A percentile compares a stretch with the other conserved stretches of the same genome.
These are phyloP conservation scores for Hoplodrina blanda DNA, from an alignment of 2,888 invertebrate genomes.

Conservation along the genomic window DNA sequence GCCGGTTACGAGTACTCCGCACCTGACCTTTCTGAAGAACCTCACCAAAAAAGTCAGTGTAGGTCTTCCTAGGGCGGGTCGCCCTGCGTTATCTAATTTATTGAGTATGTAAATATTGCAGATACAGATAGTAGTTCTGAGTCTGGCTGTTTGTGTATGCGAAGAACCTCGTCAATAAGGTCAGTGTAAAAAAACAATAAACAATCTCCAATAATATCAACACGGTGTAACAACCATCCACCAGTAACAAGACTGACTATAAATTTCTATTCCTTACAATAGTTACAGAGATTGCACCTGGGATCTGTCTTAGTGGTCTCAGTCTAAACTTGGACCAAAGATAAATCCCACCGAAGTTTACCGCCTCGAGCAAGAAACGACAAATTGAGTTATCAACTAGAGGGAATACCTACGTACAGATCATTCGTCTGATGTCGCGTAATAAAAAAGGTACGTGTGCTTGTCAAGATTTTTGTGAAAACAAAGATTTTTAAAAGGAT, in stretches of 20 bases:
- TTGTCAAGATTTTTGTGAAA: constrained; percentile 48
- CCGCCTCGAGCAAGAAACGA: constrained; percentile 71
- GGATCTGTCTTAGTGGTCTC: constrained; percentile 82
- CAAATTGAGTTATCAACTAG: constrained; percentile 83
- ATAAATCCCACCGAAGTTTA: constrained; percentile 80
- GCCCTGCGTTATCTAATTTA: too few relatives aligned
- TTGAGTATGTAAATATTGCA: too few relatives aligned
- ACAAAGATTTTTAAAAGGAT: constrained; percentile 17
- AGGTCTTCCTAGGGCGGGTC: too few relatives aligned
- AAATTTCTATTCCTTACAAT: constrained; percentile 87
- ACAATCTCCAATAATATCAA: not conserved
- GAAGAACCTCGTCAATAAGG: too few relatives aligned
- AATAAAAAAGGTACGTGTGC: constrained; percentile 58
- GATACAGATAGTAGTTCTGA: too few relatives aligned
- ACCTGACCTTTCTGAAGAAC: too few relatives aligned
- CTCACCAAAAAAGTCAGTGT: too few relatives aligned
- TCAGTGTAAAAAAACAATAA: too few relatives aligned
- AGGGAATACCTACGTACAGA: constrained; percentile 65
- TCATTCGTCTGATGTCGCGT: constrained; percentile 71
- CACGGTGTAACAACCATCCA: constrained; percentile 69
- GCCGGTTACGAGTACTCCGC: too few relatives aligned
- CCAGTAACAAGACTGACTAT: constrained; percentile 76
- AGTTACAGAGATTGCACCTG: constrained; percentile 87
- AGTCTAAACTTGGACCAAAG: constrained; percentile 80
- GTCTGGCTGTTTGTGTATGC: too few relatives aligned